Base-by-base conservation (phyloP, 1,140 invertebrate species). In the Saccostrea echinata region DNA sequence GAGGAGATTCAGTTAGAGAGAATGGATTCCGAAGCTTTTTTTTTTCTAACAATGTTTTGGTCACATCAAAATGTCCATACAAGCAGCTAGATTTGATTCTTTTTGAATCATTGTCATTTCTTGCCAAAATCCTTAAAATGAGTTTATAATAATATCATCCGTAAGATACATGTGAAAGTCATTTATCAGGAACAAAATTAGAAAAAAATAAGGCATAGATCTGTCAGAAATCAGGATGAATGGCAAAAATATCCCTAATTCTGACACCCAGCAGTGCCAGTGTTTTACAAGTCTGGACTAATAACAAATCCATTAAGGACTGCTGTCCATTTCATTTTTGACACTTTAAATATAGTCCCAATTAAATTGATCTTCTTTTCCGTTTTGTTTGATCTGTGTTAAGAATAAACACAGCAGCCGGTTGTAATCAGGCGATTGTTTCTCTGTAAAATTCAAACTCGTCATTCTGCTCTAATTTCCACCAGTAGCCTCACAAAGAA, bases 331-430 rank as follows among this genome's bases (percentile, higher is more conserved):
- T 76, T 76, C 68, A 76, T 76, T 76, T 61, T 30, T 76, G 16
- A 33, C 27, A 30, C 27, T 76, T 76, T 76, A 76, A 76, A 76
- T 76, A 33, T 76, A 76, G 33, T 76, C 12, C 68, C 68, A 76
- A 76, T 76, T 76, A 76, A 76, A 76, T 76, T 76, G 68, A 30
- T 76, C 18, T 6, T 30, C 64, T 12, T 76, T 61, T 61, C 57
- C 21, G 68, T 24, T 71, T 71, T 71, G 68, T 76, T 76, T 30
- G 68, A 76, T 76, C 68, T 61, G 55, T 61, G 55, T 61, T n/a
- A 16, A 61, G 55, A n/a, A n/a, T n/a, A 61, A 61, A 61, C 55
- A 57, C 24, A 76, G 30, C 12, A 9, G 68, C 0, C 11, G 12
- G 27, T 30, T 33, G 3, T 27, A 11, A 33, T 33, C 68, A 30